phyloP scores from a whole-genome alignment of 2,797 vertebrate species.

The Prionace glauca region DNA sequence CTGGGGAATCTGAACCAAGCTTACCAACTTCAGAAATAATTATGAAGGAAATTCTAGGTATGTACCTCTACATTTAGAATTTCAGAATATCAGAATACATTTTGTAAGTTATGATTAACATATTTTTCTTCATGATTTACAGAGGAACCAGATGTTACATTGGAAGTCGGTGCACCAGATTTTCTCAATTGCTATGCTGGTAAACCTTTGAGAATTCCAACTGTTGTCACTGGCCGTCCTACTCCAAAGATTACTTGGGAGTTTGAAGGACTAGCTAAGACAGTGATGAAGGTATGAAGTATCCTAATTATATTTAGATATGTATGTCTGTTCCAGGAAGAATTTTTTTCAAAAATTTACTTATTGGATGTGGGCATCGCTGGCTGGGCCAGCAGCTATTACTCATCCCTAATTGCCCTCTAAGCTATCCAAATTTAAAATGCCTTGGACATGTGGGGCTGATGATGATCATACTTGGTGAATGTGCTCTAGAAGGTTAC shows the following conservation, averaged over 20 bases:
- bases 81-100: conserved; percentile 24
- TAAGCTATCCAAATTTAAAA: background rate
- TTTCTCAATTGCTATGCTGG: conserved; percentile 75
- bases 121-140: conserved; percentile 43
- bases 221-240: conserved; percentile 80
- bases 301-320: conserved; percentile 24
- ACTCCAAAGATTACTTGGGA: conserved; percentile 91
- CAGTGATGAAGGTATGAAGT: conserved; percentile 66
- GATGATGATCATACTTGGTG: background rate
- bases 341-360: background rate
- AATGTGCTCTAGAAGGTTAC: background rate
- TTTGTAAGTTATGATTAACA: background rate
- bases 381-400: no score
- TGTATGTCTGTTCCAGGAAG: background rate
- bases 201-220: conserved; percentile 80
- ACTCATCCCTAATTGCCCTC: no score
- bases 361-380: no score
- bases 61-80: conserved; percentile 40
- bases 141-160: conserved; percentile 77
- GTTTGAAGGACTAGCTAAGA: conserved; percentile 86
- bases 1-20: conserved; percentile 93
- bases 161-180: conserved; percentile 78
- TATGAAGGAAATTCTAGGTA: conserved; percentile 82
- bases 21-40: conserved; percentile 78
- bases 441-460: background rate